These are phyloP conservation scores for Cyphomyrus discorhynchus DNA, from an alignment of 2,113 vertebrate genomes.

Conservation along the genomic window DNA sequence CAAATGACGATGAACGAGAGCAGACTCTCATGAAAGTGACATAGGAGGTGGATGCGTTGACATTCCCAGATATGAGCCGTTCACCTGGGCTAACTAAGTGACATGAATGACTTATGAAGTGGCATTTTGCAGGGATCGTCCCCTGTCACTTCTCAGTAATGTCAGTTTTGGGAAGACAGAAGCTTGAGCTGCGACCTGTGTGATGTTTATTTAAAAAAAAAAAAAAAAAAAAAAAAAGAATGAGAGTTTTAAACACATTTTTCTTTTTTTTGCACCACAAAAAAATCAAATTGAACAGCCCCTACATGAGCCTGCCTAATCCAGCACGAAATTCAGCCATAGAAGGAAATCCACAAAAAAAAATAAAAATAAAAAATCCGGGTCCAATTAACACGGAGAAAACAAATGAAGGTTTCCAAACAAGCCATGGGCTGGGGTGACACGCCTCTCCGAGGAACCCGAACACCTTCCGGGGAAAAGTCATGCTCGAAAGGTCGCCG, in stretches of 20 bases:
- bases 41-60: neutral
- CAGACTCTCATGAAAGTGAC: neutral
- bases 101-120: neutral
- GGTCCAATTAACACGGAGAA: neutral
- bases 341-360: neutral
- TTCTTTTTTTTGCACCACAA: neutral
- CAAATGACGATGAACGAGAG: neutral
- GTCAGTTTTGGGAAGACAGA: neutral
- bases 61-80: neutral
- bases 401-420: slow-evolving; percentile 30
- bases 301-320: neutral
- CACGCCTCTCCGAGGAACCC: slow-evolving; percentile 32
- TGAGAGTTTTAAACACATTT: neutral
- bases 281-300: neutral
- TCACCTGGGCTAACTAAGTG: neutral
- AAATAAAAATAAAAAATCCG: neutral
- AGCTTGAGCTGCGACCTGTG: neutral
- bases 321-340: neutral
- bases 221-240: neutral
- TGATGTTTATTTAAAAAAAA: neutral
- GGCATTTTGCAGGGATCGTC: neutral
- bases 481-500: slow-evolving; percentile 58
- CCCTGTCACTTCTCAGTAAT: neutral
- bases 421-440: slow-evolving; percentile 36
- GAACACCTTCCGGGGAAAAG: slow-evolving; percentile 50